Base-by-base conservation (phyloP, 2,113 vertebrate genomes). In the Aptenodytes forsteri region DNA sequence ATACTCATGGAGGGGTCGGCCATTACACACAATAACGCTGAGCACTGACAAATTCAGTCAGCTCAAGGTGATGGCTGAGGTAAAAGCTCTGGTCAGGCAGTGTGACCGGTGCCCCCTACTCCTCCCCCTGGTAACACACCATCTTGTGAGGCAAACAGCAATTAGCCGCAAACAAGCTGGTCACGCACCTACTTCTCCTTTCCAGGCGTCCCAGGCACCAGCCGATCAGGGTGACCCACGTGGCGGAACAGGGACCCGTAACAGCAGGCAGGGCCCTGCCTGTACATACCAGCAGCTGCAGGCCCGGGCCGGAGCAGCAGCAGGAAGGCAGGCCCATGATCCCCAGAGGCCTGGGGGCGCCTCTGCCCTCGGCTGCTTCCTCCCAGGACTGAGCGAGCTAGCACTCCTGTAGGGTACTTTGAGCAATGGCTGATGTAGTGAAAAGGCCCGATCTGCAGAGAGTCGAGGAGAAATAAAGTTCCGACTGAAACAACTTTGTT, bases 1-100 rank as follows among this genome's bases (percentile, higher is more conserved):
- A 23, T 12, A 5, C 26, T 30, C 15, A 4, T 1, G 21, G 29
- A 19, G 27, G 12, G 50, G 27, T 56, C 6, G 3, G 26, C 27
- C 46, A 12, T 38, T 14, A 15, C 40, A 12, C 3, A 0, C 13
- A 6, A 4, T 1, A 16, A 10, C 1, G 4, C 32, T 25, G 32
- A 47, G 40, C 19, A 4, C n/a, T 22, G 32, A 16, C 4, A 0
- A 46, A 26, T 9, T 44, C 42, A 10, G 36, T 7, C 54, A 34
- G 49, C 16, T 30, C 25, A 16, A 54, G 54, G 30, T 0, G 0
- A 72, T 2, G 16, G 23, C 16, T 7, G 32, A 34, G 70, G 14
- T 13, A 38, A 52, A 86, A 50, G 9, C 55, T 44, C 19, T 11
- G 29, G 8, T 20, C 23, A 25, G 58, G 16, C 16, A 49, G 17